Evolutionary conservation across 2,797 vertebrate genomes (phyloP), one percentile per base, ranked within the genome.

Genomic region (Remorina albescens): DNA sequence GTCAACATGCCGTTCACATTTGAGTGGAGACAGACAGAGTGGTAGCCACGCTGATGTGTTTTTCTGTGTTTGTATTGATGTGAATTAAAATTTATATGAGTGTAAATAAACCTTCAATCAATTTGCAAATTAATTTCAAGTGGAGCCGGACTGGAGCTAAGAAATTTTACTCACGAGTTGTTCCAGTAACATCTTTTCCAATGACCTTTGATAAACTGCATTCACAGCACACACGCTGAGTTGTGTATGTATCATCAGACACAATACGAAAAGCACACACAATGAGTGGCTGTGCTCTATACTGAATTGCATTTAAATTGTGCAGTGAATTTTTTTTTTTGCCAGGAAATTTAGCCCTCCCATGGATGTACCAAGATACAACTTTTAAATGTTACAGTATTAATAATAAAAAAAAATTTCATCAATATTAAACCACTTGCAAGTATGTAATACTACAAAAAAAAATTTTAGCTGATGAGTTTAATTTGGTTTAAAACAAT

Each of bases 1-100:
- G 11, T 57, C 21, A 46, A 57, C 58, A 58, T n/a, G 30, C 12
- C 56, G 65, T 39, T 67, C 49, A 46, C 37, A 72, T 57, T 66
- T 49, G 26, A 65, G 36, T 37, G 30, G 41, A 67, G 21, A 49
- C 21, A 2, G 66, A 55, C 16, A 34, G 46, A 55, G 54, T 36
- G 32, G 13, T 26, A 59, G 58, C 12, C 19, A 13, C 16, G 9
- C 15, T 21, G 25, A 6, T 51, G 51, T 58, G 16, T 44, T 44
- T 47, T 59, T 39, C 44, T 12, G 21, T 23, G 19, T 68, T 71
- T 0, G 8, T 58, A 37, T n/a, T 53, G 26, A 68, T 25, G 28
- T 39, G 2, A 65, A 56, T 51, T 50, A 56, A 58, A 69, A 15
- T 61, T 53, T 13, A 56, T n/a, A 15, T 0, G 25, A 55, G 23